Base-by-base conservation (phyloP, 2,113 vertebrate species). In the Oceanodroma tethys region DNA sequence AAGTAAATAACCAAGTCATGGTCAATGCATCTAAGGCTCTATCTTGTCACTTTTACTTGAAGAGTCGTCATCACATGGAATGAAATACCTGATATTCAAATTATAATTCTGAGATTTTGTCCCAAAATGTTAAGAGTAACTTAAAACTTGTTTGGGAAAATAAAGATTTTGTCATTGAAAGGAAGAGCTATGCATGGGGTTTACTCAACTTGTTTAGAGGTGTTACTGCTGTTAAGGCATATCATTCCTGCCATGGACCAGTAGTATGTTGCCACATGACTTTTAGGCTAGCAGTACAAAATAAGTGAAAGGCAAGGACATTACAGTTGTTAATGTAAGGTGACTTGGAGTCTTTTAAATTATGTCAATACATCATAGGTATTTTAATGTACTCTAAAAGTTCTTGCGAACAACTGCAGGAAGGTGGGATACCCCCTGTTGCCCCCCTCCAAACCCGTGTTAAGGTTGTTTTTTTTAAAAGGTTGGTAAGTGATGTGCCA, bases 311-410 rank as follows among this genome's bases (percentile, higher is more conserved):
- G 89, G 88, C 93, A 97, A 97, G 96, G 96, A 90, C 94, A 94
- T 97, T 96, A 97, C 89, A 90, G 81, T 95, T 97, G 95, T 94
- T 88, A 86, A 53, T 82, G 47, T 93, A 84, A 72, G 45, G 82
- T 85, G 87, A 90, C 92, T 92, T 94, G 96, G 94, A 96, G 85
- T 93, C 94, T 97, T 97, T 97, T 96, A 96, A 96, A 97, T 95
- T 86, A 96, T 97, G 93, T 95, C 89, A 81, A 93, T 97, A 94
- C 97, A 94, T 95, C 97, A 94, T 95, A 95, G 42, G 7, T 97
- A 95, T 94, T 97, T 96, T 97, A 97, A 95, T 86, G 88, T 97
- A 89, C 95, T 95, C 93, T 96, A 97, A 96, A 97, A 97, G 96
- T 97, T 91, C 96, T 95, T 96, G 76, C 91, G 94, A 91, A 60